phyloP scores from a whole-genome alignment of 2,797 vertebrate genomes.

The Centroberyx gerrardi region DNA sequence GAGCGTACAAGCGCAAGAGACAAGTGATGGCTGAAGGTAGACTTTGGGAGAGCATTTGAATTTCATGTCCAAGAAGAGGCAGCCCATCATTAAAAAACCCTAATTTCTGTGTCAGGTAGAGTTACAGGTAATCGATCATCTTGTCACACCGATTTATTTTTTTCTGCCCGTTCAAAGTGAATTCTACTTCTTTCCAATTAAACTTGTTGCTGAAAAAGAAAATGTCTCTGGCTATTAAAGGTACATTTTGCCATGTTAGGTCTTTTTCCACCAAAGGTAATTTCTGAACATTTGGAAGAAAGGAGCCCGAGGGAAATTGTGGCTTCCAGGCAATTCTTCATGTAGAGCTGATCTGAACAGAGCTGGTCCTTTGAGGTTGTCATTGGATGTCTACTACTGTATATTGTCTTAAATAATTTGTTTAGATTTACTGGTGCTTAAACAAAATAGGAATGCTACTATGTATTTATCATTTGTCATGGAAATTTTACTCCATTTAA shows the following conservation, averaged over 20 bases:
- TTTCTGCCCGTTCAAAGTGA: slow-evolving; percentile 88
- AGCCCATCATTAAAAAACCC: slow-evolving; percentile 95
- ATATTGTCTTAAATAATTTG: slow-evolving; percentile 26
- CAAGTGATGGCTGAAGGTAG: slow-evolving; percentile 92
- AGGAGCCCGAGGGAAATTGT: slow-evolving; percentile 63
- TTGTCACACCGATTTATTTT: slow-evolving; percentile 91
- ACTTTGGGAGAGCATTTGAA: slow-evolving; percentile 95
- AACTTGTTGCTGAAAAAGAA: slow-evolving; percentile 89
- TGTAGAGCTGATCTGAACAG: slow-evolving; percentile 64
- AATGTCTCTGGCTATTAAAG: slow-evolving; percentile 85
- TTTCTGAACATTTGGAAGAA: slow-evolving; percentile 78
- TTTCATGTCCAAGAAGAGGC: slow-evolving; percentile 94
- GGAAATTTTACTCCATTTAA: no score
- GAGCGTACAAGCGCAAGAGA: slow-evolving; percentile 90
- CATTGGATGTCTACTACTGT: slow-evolving; percentile 27
- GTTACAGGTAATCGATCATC: slow-evolving; percentile 96
- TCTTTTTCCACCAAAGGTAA: slow-evolving; percentile 74
- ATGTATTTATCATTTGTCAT: slow-evolving; percentile 4
- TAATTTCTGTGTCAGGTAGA: slow-evolving; percentile 96
- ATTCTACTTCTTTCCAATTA: slow-evolving; percentile 91
- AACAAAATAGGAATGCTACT: background rate
- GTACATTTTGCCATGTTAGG: slow-evolving; percentile 83
- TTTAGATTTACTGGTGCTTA: background rate
- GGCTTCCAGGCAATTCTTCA: slow-evolving; percentile 66
- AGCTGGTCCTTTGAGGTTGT: slow-evolving; percentile 39